Evolutionary conservation across 2,113 vertebrate genomes (phyloP).

Genomic region (Nyctereutes procyonoides): DNA sequence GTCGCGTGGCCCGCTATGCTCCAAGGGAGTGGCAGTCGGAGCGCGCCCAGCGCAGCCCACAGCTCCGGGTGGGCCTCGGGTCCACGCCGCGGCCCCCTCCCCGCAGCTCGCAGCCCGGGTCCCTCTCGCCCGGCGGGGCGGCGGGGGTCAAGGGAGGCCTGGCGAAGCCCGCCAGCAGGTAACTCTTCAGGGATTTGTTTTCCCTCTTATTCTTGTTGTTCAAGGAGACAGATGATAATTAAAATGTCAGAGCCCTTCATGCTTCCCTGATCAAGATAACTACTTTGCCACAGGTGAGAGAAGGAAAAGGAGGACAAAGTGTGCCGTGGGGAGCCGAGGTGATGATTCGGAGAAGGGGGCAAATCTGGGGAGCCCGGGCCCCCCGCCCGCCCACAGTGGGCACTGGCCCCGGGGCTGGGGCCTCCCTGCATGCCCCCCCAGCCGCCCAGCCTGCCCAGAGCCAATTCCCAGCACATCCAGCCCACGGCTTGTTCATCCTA

Average conservation of each 20-base stretch:
- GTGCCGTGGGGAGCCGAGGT: not conserved
- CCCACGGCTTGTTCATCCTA: constrained; percentile 72
- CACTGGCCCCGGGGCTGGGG: too few species aligned
- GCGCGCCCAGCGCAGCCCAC: too few species aligned
- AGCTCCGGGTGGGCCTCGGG: too few species aligned
- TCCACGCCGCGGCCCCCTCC: too few species aligned
- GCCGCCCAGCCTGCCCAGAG: not conserved
- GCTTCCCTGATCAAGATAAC: constrained; percentile 84
- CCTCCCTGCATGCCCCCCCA: too few species aligned
- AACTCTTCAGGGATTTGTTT: constrained; percentile 80
- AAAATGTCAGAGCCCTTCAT: constrained; percentile 84
- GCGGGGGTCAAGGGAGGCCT: constrained; percentile 16
- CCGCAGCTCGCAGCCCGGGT: not conserved
- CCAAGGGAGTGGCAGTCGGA: not conserved
- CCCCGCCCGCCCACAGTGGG: not conserved
- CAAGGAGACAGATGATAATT: constrained; percentile 84
- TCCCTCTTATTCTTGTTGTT: constrained; percentile 81
- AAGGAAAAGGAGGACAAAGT: constrained; percentile 59
- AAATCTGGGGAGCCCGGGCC: not conserved
- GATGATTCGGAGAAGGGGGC: not conserved
- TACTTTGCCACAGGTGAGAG: constrained; percentile 78
- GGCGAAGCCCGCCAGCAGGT: constrained; percentile 63
- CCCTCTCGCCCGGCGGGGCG: not conserved
- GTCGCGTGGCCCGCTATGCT: not conserved
- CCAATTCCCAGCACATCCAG: constrained; percentile 20